These are phyloP conservation scores for Ornithoptera alexandrae DNA, from an alignment of 2,888 invertebrate genomes.

Conservation along the genomic window DNA sequence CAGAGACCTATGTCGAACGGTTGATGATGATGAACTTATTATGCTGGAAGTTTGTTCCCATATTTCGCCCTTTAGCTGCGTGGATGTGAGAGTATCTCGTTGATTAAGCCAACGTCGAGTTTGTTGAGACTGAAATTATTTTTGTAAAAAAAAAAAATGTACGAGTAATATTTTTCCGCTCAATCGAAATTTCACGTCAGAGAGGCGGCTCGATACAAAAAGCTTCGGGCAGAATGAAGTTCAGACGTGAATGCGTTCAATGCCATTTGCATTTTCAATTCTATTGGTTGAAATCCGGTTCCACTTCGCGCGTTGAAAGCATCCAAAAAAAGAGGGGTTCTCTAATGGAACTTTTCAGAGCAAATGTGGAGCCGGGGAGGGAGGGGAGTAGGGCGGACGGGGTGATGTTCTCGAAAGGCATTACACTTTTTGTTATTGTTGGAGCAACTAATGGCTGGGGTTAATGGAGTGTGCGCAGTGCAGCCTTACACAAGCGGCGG, in stretches of 20 bases:
- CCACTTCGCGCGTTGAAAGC: constrained; percentile 18
- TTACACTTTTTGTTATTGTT: constrained; percentile 27
- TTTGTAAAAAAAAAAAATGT: not conserved
- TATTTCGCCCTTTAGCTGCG: too few relatives aligned
- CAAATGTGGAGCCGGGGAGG: constrained; percentile 10
- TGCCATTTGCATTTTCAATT: constrained; percentile 27
- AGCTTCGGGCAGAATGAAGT: constrained; percentile 17
- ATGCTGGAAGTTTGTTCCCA: too few relatives aligned
- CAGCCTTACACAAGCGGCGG: constrained; percentile 18
- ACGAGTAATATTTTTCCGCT: not conserved
- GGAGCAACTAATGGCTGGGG: constrained; percentile 24
- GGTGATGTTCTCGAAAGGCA: constrained; percentile 14
- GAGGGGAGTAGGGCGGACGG: not conserved
- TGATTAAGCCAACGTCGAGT: too few relatives aligned
- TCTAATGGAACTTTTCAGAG: constrained; percentile 29
- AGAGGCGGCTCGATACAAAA: constrained; percentile 19
- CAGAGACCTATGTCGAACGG: too few relatives aligned
- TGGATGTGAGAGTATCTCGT: too few relatives aligned
- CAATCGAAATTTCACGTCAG: constrained; percentile 5
- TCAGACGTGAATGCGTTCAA: constrained; percentile 13
- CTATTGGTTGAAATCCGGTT: constrained; percentile 20
- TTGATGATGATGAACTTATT: too few relatives aligned
- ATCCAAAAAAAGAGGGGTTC: constrained; percentile 22
- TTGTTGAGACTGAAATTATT: too few relatives aligned
- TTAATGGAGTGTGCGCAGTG: constrained; percentile 27